Conservation (phyloP, 2,888 invertebrate genomes). For the Alentia gelatinosa region DNA sequence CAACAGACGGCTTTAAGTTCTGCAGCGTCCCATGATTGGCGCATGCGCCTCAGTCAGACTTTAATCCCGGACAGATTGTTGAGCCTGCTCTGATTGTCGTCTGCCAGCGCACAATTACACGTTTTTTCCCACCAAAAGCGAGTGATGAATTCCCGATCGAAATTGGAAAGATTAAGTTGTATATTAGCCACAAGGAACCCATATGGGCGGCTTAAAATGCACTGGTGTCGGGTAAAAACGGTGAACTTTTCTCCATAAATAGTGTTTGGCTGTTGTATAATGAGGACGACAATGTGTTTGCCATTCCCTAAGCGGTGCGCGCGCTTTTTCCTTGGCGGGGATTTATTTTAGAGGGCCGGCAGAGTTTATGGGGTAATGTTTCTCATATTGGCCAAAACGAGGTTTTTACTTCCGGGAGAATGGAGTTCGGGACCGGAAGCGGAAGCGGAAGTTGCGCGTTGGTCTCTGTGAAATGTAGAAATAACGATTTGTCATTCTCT, state of each 20-base stretch:
- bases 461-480: too few species aligned
- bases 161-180: conserved; percentile 52
- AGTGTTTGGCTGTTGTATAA: not conserved
- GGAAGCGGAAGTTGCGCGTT: too few species aligned
- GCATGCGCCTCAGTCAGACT: not conserved
- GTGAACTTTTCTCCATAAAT: not conserved
- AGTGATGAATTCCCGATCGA: conserved; percentile 4
- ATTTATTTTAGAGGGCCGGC: not conserved
- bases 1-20: not conserved
- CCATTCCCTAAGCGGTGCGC: not conserved
- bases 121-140: not conserved
- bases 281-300: not conserved
- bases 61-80: conserved; percentile 14
- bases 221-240: not conserved
- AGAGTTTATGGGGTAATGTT: conserved; percentile 7
- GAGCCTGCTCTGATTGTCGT: conserved; percentile 21
- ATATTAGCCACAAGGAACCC: conserved; percentile 24
- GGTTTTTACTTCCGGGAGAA: not conserved
- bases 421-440: too few species aligned
- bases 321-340: not conserved
- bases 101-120: not conserved
- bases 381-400: not conserved
- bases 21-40: not conserved
- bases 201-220: conserved; percentile 25
- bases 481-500: too few species aligned